These are phyloP conservation scores for Trichosurus vulpecula DNA, from an alignment of 2,797 vertebrate species.

Conservation along the genomic window DNA sequence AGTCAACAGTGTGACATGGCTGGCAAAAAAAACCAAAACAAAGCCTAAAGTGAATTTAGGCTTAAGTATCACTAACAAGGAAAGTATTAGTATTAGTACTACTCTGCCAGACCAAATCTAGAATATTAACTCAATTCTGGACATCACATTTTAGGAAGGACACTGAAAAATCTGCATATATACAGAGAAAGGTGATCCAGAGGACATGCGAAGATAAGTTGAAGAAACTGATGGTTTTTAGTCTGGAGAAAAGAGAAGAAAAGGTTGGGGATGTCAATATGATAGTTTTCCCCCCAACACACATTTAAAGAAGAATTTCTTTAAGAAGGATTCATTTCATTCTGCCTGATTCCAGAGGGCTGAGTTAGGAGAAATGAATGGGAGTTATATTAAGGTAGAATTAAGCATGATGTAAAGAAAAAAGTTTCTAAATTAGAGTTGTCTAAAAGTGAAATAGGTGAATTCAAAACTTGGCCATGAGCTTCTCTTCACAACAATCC, in stretches of 20 bases:
- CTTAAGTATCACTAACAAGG: background rate
- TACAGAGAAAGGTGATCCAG: background rate
- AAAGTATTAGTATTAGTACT: background rate
- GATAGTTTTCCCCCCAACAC: too few species aligned
- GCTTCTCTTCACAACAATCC: background rate
- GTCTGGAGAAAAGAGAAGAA: background rate
- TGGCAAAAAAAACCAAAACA: background rate
- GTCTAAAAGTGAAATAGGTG: background rate
- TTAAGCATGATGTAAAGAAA: background rate
- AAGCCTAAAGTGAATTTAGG: background rate
- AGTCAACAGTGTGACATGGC: background rate
- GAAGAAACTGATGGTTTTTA: background rate
- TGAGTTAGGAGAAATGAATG: background rate
- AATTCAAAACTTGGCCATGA: background rate
- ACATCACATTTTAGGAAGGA: background rate
- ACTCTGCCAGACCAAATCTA: background rate
- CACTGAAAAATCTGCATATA: background rate
- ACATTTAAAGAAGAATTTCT: background rate
- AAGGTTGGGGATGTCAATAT: background rate
- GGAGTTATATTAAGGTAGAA: background rate
- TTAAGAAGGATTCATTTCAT: background rate
- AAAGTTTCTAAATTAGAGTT: background rate
- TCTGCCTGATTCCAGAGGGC: background rate
- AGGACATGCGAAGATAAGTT: background rate
- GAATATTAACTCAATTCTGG: background rate